A percentile compares a stretch with the other conserved stretches of the same genome.
Conservation (phyloP, 2,888 invertebrate genomes). For the Eugnorisma glareosa region DNA sequence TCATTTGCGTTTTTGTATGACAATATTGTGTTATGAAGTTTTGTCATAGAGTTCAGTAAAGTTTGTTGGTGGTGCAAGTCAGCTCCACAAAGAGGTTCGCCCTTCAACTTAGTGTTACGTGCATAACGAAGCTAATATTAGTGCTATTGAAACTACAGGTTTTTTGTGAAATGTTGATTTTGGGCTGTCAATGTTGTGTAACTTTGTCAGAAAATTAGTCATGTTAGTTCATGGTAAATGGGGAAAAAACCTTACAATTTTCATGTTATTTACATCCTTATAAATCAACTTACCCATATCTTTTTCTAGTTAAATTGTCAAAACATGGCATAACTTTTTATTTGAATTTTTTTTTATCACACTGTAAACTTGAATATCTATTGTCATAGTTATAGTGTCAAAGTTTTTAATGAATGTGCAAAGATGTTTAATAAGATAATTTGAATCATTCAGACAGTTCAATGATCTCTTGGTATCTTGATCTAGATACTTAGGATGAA, state of each 20-base stretch:
- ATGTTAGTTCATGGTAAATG: slow-evolving; percentile 21
- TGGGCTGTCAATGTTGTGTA: slow-evolving; percentile 27
- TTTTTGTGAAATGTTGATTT: slow-evolving; percentile 11
- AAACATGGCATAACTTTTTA: background rate
- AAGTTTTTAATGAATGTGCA: slow-evolving; percentile 13
- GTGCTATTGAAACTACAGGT: slow-evolving; percentile 18
- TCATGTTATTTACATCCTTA: background rate
- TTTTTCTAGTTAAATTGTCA: background rate
- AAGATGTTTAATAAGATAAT: slow-evolving; percentile 42
- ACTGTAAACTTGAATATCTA: slow-evolving; percentile 13
- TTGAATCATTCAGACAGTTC: slow-evolving; percentile 29
- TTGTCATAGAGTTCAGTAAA: slow-evolving; percentile 56
- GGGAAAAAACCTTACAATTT: background rate
- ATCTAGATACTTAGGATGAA: background rate
- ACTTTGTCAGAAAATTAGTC: slow-evolving; percentile 24
- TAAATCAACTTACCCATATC: background rate
- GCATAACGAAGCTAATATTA: slow-evolving; percentile 32
- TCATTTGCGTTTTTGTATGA: slow-evolving; percentile 69
- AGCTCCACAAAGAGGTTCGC: slow-evolving; percentile 73
- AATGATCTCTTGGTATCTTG: slow-evolving; percentile 22
- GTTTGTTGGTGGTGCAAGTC: slow-evolving; percentile 59
- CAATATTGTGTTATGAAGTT: slow-evolving; percentile 58
- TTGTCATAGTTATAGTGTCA: slow-evolving; percentile 8
- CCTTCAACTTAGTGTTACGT: slow-evolving; percentile 66
- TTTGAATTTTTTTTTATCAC: slow-evolving; percentile 30